Percentiles rank a stretch among this genome's conserved stretches.
phyloP scores from a whole-genome alignment of 2,113 vertebrate genomes.

The Zeus faber region DNA sequence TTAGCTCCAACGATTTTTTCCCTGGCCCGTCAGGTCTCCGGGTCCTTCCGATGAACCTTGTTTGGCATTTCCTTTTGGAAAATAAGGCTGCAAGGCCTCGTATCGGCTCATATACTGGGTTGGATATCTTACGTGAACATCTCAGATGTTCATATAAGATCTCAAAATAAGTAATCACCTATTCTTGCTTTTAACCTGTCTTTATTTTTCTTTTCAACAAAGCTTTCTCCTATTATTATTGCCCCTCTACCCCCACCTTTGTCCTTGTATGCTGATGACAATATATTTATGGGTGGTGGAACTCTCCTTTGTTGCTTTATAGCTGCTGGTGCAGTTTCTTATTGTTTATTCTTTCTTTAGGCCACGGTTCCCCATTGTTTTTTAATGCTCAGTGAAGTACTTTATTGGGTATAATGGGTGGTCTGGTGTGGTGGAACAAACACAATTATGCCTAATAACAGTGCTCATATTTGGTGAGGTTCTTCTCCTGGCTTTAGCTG shows the following conservation, averaged over 20 bases:
- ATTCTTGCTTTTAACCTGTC: slow-evolving; percentile 23
- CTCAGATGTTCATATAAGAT: too few relatives aligned
- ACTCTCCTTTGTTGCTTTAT: slow-evolving; percentile 31
- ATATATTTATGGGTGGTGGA: slow-evolving; percentile 20
- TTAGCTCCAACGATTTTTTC: too few relatives aligned
- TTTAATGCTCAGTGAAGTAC: not conserved
- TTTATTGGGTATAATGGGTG: slow-evolving; percentile 3
- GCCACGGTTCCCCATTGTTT: slow-evolving; percentile 1
- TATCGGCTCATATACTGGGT: too few relatives aligned
- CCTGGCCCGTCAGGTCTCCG: too few relatives aligned
- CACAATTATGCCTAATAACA: too few relatives aligned
- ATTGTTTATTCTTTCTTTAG: slow-evolving; percentile 22
- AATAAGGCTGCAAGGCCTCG: too few relatives aligned
- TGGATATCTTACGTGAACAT: slow-evolving; percentile 29
- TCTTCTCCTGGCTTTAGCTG: not conserved
- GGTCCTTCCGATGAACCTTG: too few relatives aligned
- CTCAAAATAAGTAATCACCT: slow-evolving; percentile 46
- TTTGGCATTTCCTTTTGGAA: too few relatives aligned
- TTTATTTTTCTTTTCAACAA: slow-evolving; percentile 18
- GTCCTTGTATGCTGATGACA: slow-evolving; percentile 26
- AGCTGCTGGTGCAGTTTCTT: slow-evolving; percentile 24
- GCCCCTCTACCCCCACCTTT: too few relatives aligned
- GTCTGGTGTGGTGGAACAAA: not conserved
- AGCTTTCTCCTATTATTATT: not conserved
- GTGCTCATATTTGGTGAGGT: not conserved